Percentiles rank a stretch among this genome's conserved stretches.
Conservation (phyloP, 2,888 invertebrate genomes). For the Xestia xanthographa region DNA sequence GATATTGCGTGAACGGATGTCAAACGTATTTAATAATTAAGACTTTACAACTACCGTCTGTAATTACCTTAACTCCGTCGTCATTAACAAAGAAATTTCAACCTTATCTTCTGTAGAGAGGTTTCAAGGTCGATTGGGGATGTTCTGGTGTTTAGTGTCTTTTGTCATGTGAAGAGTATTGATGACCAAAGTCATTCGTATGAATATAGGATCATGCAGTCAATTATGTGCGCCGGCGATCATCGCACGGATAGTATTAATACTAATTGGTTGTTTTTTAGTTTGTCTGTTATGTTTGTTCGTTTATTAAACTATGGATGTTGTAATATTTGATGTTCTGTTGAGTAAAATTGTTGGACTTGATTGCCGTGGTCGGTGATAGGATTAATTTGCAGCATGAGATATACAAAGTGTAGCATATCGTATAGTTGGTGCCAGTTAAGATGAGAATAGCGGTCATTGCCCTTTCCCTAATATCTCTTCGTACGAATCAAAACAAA, state of each 20-base stretch:
- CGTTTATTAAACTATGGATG: constrained; percentile 52
- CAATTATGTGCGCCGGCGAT: constrained; percentile 75
- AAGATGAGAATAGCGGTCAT: too few species aligned
- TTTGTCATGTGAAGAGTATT: constrained; percentile 63
- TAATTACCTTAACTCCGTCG: constrained; percentile 27
- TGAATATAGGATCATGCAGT: constrained; percentile 75
- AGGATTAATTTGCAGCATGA: constrained; percentile 2
- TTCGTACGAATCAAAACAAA: too few species aligned
- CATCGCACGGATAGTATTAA: constrained; percentile 75
- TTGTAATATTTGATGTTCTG: constrained; percentile 45
- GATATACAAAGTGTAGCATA: neutral
- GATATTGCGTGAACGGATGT: constrained; percentile 77
- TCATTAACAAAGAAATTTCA: neutral
- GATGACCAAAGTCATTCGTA: constrained; percentile 78
- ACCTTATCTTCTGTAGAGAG: fast-evolving
- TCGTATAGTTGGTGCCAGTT: too few species aligned
- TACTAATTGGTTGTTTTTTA: constrained; percentile 68
- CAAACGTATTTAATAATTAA: constrained; percentile 81
- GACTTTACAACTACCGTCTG: constrained; percentile 52
- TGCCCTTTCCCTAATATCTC: too few species aligned
- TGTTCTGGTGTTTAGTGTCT: constrained; percentile 32
- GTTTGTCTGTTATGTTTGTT: constrained; percentile 48
- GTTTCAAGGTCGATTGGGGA: neutral
- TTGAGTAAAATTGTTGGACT: constrained; percentile 42
- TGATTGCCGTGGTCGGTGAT: neutral